A percentile compares a stretch with the other conserved stretches of the same genome.
phyloP scores from a whole-genome alignment of 2,888 invertebrate species.

The Geophilus truncorum region DNA sequence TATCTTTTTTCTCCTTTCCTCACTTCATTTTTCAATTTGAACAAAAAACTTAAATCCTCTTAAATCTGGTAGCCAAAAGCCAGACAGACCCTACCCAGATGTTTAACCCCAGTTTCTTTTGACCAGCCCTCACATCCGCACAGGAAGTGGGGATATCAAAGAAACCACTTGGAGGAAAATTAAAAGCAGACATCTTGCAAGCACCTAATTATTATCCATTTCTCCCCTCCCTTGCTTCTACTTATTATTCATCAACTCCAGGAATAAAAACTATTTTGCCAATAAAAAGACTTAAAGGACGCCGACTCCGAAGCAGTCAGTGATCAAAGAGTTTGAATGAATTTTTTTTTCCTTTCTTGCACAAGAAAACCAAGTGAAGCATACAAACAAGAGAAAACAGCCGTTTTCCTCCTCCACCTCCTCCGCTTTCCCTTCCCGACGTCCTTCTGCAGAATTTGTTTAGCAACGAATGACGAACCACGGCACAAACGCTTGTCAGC shows the following conservation, averaged over 20 bases:
- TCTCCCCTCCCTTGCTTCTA: not conserved
- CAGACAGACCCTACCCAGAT: not conserved
- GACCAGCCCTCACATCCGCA: constrained; percentile 3
- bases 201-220: not conserved
- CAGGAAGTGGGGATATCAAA: not conserved
- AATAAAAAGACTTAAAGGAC: not conserved
- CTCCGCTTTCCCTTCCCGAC: no score
- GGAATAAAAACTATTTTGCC: not conserved
- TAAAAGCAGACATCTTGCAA: not conserved
- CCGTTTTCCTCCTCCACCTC: not conserved
- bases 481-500: not conserved
- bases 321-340: not conserved
- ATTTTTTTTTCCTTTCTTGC: not conserved
- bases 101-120: not conserved
- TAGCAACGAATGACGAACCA: not conserved
- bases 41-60: no score
- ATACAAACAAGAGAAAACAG: constrained; percentile 17
- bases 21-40: no score
- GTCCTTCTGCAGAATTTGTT: constrained; percentile 2
- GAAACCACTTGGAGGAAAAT: not conserved
- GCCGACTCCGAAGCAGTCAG: not conserved
- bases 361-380: not conserved
- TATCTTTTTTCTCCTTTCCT: no score
- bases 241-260: not conserved
- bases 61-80: not conserved